These are phyloP conservation scores for Orchestia grillus DNA, from an alignment of 1,140 invertebrate species.

Conservation along the genomic window DNA sequence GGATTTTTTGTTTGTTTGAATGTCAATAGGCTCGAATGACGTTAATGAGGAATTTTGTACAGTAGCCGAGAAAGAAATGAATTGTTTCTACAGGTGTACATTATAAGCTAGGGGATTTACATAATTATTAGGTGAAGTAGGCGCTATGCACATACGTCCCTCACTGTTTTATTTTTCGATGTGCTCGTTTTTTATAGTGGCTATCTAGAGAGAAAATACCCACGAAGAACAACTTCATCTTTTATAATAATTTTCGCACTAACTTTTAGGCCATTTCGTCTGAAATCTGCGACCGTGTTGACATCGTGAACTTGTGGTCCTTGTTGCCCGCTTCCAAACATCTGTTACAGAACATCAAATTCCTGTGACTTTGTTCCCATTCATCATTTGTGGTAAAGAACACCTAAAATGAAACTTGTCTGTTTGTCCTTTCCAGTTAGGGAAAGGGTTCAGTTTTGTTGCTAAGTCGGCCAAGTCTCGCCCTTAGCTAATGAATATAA, in stretches of 20 bases:
- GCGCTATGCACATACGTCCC: too few relatives aligned
- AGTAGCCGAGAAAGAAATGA: background rate
- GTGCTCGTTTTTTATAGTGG: too few relatives aligned
- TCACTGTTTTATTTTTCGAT: too few relatives aligned
- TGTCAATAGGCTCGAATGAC: background rate
- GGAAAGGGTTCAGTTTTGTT: too few relatives aligned
- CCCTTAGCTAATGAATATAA: too few relatives aligned
- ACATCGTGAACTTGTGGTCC: background rate
- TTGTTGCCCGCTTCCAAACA: background rate
- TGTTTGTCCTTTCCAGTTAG: too few relatives aligned
- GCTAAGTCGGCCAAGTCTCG: too few relatives aligned
- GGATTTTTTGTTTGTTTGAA: background rate
- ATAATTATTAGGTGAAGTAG: background rate
- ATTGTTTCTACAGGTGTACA: background rate
- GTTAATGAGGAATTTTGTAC: background rate
- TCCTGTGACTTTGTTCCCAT: too few relatives aligned
- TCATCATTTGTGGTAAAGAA: too few relatives aligned
- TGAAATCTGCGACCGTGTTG: background rate
- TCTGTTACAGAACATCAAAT: background rate
- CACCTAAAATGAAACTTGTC: too few relatives aligned
- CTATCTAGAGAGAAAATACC: too few relatives aligned
- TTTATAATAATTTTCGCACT: background rate
- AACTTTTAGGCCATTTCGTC: background rate
- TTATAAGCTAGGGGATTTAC: background rate
- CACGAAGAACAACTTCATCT: too few relatives aligned